phyloP scores from a whole-genome alignment of 2,888 invertebrate genomes.

The Meloe dianella region DNA sequence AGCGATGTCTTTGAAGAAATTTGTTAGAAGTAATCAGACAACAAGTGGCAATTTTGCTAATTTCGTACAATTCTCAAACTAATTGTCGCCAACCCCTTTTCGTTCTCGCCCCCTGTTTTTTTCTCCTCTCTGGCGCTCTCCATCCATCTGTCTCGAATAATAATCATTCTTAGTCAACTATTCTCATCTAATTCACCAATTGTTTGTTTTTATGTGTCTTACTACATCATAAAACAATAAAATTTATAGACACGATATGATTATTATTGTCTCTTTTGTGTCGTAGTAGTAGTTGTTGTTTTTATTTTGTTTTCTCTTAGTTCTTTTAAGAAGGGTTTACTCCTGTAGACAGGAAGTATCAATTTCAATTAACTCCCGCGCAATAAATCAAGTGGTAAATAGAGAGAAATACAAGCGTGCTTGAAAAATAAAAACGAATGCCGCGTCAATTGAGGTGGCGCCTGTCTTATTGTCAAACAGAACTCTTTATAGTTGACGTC shows the following conservation, averaged over 20 bases:
- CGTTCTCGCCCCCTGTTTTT: neutral
- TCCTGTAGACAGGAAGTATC: slow-evolving; percentile 56
- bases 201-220: neutral
- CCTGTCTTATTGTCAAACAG: slow-evolving; percentile 54
- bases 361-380: slow-evolving; percentile 58
- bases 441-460: slow-evolving; percentile 58
- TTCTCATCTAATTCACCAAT: slow-evolving; percentile 6
- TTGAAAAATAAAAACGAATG: slow-evolving; percentile 56
- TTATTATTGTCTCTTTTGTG: slow-evolving; percentile 14
- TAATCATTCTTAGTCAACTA: slow-evolving; percentile 8
- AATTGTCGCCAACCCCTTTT: neutral
- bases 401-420: slow-evolving; percentile 53
- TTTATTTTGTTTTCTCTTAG: neutral
- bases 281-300: too few species aligned
- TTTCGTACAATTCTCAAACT: neutral
- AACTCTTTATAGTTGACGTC: slow-evolving; percentile 50
- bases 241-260: slow-evolving; percentile 1
- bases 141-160: neutral
- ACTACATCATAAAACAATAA: slow-evolving; percentile 9
- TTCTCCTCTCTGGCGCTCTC: neutral
- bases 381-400: slow-evolving; percentile 59
- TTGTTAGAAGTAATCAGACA: neutral
- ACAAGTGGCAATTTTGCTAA: neutral
- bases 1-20: neutral
- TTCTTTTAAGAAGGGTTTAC: slow-evolving; percentile 17